Base-by-base conservation (phyloP, 2,888 invertebrate genomes). In the Rotaria sp. region DNA sequence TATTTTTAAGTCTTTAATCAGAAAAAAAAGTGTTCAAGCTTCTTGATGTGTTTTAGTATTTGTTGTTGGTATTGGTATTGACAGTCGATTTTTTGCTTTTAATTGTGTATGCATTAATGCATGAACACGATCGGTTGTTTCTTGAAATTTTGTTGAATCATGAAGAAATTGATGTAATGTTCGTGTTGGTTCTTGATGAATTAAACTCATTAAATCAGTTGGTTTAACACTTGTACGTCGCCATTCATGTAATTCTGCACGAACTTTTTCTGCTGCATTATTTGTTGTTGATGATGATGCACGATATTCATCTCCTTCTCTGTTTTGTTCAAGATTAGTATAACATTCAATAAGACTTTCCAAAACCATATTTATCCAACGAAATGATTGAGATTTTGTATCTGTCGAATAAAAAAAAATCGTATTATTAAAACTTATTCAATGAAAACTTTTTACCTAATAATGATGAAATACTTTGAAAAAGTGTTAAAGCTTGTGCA, bases 261-360 rank as follows among this genome's bases (percentile, higher is more conserved):
- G 74, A 74, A 74, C 74, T 38, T 74, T 74, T 26, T 38, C 74
- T 74, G 38, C 38, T 59, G n/a, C n/a, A 59, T n/a, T 59, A 30
- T 59, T 7, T 13, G 26, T 10, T 59, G 1, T 30, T n/a, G 57
- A 11, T 13, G n/a, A 15, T 13, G 57, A 13, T n/a, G 4, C 15
- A n/a, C 3, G 26, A 59, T 59, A 8, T 26, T 55, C 55, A 8
- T 55, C 7, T 26, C 15, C 55, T 8, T 67, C 24, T 26, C n/a
- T 18, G 38, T 74, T 15, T 38, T 38, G 24, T 24, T 74, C 24
- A 1, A 74, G 10, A 38, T 74, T 21, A 38, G 21, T 38, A 38
- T 74, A 74, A 41, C 74, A 74, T 74, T 74, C 74, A 38, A 74
- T 74, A 38, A 74, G 41, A 74, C 41, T 74, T 74, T 74, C 74